These are phyloP conservation scores for Pseudomyrmex dendroicus DNA, from an alignment of 1,140 invertebrate genomes.

Conservation along the genomic window DNA sequence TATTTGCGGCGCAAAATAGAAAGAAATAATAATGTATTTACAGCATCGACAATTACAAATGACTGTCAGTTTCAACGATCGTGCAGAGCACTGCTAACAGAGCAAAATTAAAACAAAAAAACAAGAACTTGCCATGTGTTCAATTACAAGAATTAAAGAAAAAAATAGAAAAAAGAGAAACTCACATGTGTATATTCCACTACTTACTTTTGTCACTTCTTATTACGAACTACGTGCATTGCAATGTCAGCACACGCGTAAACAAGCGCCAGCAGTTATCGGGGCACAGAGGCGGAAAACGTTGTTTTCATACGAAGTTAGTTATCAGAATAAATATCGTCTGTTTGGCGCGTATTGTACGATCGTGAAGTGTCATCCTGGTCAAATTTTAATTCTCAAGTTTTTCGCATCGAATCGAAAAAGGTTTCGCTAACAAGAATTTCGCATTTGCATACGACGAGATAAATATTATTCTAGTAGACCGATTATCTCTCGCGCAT, in stretches of 20 bases:
- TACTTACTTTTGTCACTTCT: neutral
- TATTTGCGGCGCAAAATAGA: neutral
- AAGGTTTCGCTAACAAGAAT: neutral
- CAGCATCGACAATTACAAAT: neutral
- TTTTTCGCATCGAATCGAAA: neutral
- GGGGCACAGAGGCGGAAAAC: neutral
- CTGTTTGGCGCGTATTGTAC: conserved; percentile 14
- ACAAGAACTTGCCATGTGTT: too few relatives aligned
- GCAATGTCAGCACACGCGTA: conserved; percentile 20
- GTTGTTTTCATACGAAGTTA: conserved; percentile 22
- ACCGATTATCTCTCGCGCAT: neutral
- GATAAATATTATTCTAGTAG: neutral
- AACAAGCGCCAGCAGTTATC: conserved; percentile 36
- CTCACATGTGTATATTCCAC: neutral
- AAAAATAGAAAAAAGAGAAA: neutral
- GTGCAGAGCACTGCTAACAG: too few relatives aligned
- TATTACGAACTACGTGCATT: conserved; percentile 3
- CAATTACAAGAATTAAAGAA: too few relatives aligned
- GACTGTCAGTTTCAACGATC: too few relatives aligned
- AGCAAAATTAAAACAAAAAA: too few relatives aligned
- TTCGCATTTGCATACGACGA: conserved; percentile 28
- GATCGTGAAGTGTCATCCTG: conserved; percentile 43
- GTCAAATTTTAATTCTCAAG: conserved; percentile 18
- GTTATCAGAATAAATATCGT: conserved; percentile 44
- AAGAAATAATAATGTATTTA: neutral